Evolutionary conservation across 1,140 invertebrate species (phyloP), one percentile per base, ranked within the genome.

Genomic region (Habropoda laboriosa): DNA sequence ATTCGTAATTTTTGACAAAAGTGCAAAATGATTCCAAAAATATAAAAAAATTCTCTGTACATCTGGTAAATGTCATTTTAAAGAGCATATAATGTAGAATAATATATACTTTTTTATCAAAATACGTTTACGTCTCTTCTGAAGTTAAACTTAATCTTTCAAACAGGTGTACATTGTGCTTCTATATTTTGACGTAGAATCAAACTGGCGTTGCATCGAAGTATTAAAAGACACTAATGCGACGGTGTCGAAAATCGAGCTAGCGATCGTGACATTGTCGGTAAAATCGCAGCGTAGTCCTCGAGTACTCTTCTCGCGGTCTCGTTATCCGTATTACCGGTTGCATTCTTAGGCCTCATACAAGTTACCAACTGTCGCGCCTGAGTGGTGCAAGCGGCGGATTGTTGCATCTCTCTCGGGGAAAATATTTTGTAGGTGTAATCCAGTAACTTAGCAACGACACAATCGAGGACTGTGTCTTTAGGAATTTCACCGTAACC

Each of bases 391-490:
- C 90, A 91, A 8, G 27, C 79, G 6, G 27, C 0, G 49, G 13
- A 10, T 21, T 74, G 32, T 30, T 30, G 45, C 68, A 53, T 35
- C 27, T 70, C 42, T 1, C 51, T 35, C n/a, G 40, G 61, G 35
- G 70, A 58, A 53, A 66, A 76, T 18, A 81, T 67, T 8, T 87
- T 64, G 13, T 66, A 53, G 16, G 84, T 73, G 53, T 87, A 86
- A 0, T 86, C 75, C 12, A 91, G 66, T 30, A 92, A 80, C 58
- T 90, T 90, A 7, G 71, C 27, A 5, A 87, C 72, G 4, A 74
- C 85, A 32, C 91, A 92, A 47, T 92, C 89, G 38, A 92, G 77
- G 16, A 91, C 71, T 7, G 80, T 81, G 45, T 92, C 88, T 38
- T 66, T 86, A 21, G 89, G 84, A 40, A 89, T 81, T 30, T 81